Percentiles rank a stretch among this genome's conserved stretches.
Evolutionary conservation across 2,113 vertebrate species (phyloP).

Genomic region (Vireo altiloquus): DNA sequence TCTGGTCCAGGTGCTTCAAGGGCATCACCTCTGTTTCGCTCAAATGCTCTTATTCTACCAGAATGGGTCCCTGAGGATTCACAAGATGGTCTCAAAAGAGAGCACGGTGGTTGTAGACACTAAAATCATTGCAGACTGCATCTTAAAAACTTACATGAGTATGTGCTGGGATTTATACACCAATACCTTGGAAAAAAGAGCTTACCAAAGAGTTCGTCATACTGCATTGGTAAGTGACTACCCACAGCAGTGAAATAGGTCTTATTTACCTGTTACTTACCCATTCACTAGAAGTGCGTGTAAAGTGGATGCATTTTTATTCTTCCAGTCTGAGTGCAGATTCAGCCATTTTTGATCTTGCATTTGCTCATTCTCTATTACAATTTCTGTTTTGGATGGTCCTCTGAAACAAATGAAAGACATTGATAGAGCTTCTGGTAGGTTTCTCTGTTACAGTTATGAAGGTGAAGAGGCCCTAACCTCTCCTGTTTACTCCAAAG

Average conservation of each 20-base stretch:
- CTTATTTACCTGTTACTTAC: slow-evolving; percentile 69
- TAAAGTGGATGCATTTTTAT: slow-evolving; percentile 77
- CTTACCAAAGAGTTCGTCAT: not conserved
- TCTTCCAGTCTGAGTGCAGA: slow-evolving; percentile 78
- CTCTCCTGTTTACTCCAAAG: not conserved
- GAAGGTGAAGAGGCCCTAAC: not conserved
- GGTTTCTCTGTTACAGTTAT: not conserved
- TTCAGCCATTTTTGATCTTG: slow-evolving; percentile 82
- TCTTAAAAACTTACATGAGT: not conserved
- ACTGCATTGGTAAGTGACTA: not conserved
- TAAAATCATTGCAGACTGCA: not conserved
- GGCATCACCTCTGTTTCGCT: not conserved
- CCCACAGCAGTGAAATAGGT: not conserved
- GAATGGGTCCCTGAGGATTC: not conserved
- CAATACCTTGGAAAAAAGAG: not conserved
- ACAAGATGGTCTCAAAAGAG: not conserved
- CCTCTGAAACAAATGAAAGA: slow-evolving; percentile 71
- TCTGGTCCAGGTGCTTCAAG: not conserved
- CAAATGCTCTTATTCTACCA: not conserved
- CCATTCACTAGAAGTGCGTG: slow-evolving; percentile 82
- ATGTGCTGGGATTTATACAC: not conserved
- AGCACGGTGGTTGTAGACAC: not conserved
- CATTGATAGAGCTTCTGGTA: not conserved
- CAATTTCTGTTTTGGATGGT: slow-evolving; percentile 70
- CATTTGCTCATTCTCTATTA: slow-evolving; percentile 64